A percentile compares a stretch with the other conserved stretches of the same genome.
Conservation (phyloP, 2,888 invertebrate genomes). For the Tipula vernalis region DNA sequence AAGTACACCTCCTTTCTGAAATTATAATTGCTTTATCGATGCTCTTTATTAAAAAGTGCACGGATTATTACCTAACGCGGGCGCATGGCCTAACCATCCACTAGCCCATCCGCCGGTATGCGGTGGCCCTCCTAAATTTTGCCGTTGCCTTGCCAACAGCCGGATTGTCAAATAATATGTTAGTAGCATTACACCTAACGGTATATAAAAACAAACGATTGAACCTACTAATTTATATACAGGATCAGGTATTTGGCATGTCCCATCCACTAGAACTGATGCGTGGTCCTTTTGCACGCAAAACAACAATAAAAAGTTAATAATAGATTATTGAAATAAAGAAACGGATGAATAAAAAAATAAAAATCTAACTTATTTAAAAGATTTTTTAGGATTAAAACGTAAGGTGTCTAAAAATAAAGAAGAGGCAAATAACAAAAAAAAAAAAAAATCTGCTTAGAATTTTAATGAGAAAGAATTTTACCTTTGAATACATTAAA, state of each 20-base stretch:
- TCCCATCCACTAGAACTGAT: conserved; percentile 69
- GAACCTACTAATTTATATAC: conserved; percentile 87
- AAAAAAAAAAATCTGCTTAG: not conserved
- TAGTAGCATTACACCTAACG: conserved; percentile 84
- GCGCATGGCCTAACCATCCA: conserved; percentile 55
- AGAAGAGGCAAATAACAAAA: not conserved
- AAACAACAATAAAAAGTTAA: not conserved
- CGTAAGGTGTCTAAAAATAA: not conserved
- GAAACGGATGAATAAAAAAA: conserved; percentile 11
- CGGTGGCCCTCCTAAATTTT: conserved; percentile 45
- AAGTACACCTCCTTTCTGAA: conserved; percentile 62
- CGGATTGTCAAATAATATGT: conserved; percentile 90
- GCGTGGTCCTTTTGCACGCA: conserved; percentile 53
- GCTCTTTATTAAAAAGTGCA: not conserved
- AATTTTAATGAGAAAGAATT: not conserved
- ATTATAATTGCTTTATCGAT: not conserved
- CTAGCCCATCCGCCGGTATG: conserved; percentile 44
- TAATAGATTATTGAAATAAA: not conserved
- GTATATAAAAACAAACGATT: conserved; percentile 91
- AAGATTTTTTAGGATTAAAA: not conserved
- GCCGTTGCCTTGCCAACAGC: conserved; percentile 69
- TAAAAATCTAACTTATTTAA: not conserved
- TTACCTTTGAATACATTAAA: conserved; percentile 78
- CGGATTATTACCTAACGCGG: conserved; percentile 37
- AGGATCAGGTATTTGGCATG: conserved; percentile 79